Evolutionary conservation across 2,888 invertebrate species (phyloP).

Genomic region (Melikaiella ostensackeni): DNA sequence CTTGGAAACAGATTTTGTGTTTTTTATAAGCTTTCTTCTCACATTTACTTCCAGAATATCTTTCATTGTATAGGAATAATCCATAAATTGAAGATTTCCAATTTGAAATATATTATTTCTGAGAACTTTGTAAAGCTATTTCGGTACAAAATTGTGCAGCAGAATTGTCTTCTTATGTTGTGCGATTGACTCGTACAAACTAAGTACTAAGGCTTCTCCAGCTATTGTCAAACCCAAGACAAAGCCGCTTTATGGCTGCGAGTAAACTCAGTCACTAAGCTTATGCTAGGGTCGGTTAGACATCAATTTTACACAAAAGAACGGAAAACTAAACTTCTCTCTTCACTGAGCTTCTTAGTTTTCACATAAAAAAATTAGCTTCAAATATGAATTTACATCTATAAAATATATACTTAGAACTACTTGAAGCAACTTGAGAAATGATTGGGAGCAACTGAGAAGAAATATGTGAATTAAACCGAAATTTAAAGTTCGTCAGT

Average conservation of each 20-base stretch:
- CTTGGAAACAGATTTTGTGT: too few species aligned
- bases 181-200: slow-evolving; percentile 10
- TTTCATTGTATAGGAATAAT: not conserved
- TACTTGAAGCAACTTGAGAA: too few species aligned
- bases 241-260: slow-evolving; percentile 29
- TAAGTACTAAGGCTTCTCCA: slow-evolving; percentile 23
- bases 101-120: not conserved
- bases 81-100: not conserved
- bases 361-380: not conserved
- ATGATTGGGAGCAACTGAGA: too few species aligned
- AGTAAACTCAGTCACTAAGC: not conserved
- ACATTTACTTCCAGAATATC: too few species aligned
- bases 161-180: not conserved
- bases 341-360: not conserved
- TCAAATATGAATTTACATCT: too few species aligned
- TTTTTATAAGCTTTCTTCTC: too few species aligned
- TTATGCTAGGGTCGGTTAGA: slow-evolving; percentile 12
- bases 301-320: slow-evolving; percentile 9
- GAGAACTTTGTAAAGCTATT: too few species aligned
- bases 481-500: too few species aligned
- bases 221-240: slow-evolving; percentile 18
- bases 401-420: too few species aligned
- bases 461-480: too few species aligned
- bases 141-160: too few species aligned
- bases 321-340: not conserved